These are phyloP conservation scores for Orthonychiurus folsomi DNA, from an alignment of 2,888 invertebrate genomes.

Conservation along the genomic window DNA sequence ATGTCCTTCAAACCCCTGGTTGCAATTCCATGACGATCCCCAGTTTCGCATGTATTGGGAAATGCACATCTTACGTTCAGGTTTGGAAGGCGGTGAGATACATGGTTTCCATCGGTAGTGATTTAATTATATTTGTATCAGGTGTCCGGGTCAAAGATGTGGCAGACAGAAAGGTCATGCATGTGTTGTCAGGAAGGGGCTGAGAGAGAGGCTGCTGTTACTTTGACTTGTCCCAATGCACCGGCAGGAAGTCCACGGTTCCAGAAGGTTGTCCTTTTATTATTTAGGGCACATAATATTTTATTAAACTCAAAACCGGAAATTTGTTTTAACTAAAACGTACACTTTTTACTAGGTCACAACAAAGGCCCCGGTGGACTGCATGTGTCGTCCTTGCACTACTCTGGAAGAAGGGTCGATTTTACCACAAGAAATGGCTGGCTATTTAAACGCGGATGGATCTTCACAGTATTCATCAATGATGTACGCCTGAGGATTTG, in stretches of 20 bases:
- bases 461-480: not conserved
- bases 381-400: constrained; percentile 89
- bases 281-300: no score
- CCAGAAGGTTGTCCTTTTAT: constrained; percentile 56
- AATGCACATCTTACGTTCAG: constrained; percentile 85
- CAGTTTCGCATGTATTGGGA: constrained; percentile 83
- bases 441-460: constrained; percentile 45
- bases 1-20: constrained; percentile 80
- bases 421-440: constrained; percentile 80
- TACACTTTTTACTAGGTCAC: no score
- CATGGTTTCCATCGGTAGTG: no score
- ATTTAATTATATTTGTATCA: constrained; percentile 46
- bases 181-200: constrained; percentile 94
- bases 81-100: constrained; percentile 54
- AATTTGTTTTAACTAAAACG: no score
- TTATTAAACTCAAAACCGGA: no score
- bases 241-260: constrained; percentile 68
- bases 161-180: constrained; percentile 92
- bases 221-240: constrained; percentile 79
- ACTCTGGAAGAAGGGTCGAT: constrained; percentile 71
- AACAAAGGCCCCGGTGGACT: constrained; percentile 85
- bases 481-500: no score
- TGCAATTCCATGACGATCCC: constrained; percentile 88
- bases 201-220: constrained; percentile 79
- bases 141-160: constrained; percentile 90